Percentiles rank a stretch among this genome's conserved stretches.
These are phyloP conservation scores for Plutella xylostella DNA, from an alignment of 2,888 invertebrate genomes.

Conservation along the genomic window DNA sequence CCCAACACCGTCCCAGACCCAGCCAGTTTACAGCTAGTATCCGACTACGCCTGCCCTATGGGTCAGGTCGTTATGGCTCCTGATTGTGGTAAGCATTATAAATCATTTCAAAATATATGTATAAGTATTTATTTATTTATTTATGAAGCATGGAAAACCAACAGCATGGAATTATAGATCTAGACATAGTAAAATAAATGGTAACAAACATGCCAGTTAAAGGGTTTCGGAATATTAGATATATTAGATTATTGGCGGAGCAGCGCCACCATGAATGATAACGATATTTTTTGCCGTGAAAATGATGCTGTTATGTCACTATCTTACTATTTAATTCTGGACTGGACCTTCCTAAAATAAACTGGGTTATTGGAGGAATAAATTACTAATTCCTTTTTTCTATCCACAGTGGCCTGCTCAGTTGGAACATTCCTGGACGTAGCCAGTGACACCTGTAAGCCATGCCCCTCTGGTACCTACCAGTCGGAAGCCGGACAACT, in stretches of 20 bases:
- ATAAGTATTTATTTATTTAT: background rate
- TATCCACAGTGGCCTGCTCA: constrained; percentile 82
- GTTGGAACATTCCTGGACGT: constrained; percentile 89
- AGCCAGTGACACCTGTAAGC: constrained; percentile 80
- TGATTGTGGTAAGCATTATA: constrained; percentile 80
- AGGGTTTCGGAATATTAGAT: too few species aligned
- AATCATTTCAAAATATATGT: background rate
- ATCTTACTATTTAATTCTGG: too few species aligned
- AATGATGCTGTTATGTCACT: too few species aligned
- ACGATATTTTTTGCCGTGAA: too few species aligned
- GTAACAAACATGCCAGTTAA: too few species aligned
- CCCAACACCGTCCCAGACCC: constrained; percentile 96
- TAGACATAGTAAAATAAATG: too few species aligned
- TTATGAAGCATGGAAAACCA: background rate
- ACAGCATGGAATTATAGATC: background rate
- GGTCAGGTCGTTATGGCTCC: constrained; percentile 96
- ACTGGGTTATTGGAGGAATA: too few species aligned
- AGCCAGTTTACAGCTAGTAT: constrained; percentile 85
- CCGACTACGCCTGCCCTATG: constrained; percentile 92
- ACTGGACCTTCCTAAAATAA: too few species aligned
- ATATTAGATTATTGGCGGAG: too few species aligned
- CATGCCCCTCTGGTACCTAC: constrained; percentile 90
- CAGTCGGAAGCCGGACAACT: constrained; percentile 93
- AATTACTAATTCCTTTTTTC: background rate
- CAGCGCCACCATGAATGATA: too few species aligned